Percentiles rank a stretch among this genome's conserved stretches.
phyloP scores from a whole-genome alignment of 2,797 vertebrate species.

The Microctenopoma steveboyesi region DNA sequence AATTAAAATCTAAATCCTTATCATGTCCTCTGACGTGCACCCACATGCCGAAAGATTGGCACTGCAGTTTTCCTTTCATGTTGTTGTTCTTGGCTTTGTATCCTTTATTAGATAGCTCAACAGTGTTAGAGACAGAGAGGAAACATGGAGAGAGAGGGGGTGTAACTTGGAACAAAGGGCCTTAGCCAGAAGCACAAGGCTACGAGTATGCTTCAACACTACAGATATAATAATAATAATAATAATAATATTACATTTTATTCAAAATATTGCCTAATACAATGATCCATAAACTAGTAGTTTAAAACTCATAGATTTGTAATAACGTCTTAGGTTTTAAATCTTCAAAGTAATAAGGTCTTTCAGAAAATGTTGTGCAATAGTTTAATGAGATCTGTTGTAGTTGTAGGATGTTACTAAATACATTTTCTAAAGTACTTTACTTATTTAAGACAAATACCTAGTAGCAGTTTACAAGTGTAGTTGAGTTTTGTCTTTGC shows the following conservation, averaged over 20 bases:
- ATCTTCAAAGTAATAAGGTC: neutral
- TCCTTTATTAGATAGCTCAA: too few relatives aligned
- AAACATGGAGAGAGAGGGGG: too few relatives aligned
- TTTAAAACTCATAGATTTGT: neutral
- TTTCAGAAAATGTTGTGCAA: neutral
- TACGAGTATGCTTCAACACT: neutral
- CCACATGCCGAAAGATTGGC: too few relatives aligned
- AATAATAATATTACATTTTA: neutral
- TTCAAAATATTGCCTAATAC: neutral
- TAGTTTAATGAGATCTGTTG: neutral
- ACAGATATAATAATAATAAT: neutral
- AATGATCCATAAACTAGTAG: neutral
- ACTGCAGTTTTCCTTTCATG: too few relatives aligned
- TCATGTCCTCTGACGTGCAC: too few relatives aligned
- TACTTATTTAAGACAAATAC: neutral
- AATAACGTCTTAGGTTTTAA: neutral
- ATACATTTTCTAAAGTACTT: neutral
- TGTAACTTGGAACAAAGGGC: too few relatives aligned
- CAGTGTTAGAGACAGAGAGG: too few relatives aligned
- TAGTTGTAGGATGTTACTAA: neutral
- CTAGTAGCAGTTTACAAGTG: too few relatives aligned
- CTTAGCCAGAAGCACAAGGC: too few relatives aligned
- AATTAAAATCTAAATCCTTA: too few relatives aligned
- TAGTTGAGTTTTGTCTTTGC: neutral
- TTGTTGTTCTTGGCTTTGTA: too few relatives aligned